Conservation (phyloP, 2,113 vertebrate species). For the Australoheros scitulus region DNA sequence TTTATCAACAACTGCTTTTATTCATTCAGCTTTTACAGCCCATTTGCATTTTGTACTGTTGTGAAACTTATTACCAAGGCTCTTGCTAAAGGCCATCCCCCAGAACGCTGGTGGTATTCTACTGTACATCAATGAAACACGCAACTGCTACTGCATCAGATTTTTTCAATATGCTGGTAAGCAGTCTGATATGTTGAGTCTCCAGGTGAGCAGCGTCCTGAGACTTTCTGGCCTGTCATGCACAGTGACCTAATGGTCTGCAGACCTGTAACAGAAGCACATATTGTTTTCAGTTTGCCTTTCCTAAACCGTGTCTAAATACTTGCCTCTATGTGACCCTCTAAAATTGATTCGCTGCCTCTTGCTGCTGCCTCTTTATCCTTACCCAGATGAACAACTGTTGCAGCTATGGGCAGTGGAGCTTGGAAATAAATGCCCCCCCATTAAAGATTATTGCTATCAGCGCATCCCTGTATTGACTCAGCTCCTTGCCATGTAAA, state of each 20-base stretch:
- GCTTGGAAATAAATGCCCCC: slow-evolving; percentile 61
- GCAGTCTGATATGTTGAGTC: slow-evolving; percentile 34
- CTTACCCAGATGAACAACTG: slow-evolving; percentile 48
- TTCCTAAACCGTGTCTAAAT: slow-evolving; percentile 37
- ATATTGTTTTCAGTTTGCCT: slow-evolving; percentile 38
- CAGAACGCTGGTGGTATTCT: slow-evolving; percentile 9
- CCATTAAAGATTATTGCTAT: slow-evolving; percentile 70
- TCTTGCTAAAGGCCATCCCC: slow-evolving; percentile 16
- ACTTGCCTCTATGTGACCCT: slow-evolving; percentile 6
- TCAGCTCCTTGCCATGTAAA: slow-evolving; percentile 42
- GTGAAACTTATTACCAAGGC: neutral
- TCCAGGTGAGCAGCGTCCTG: slow-evolving; percentile 29
- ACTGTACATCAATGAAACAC: neutral
- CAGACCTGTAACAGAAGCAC: slow-evolving; percentile 9
- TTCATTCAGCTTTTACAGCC: slow-evolving; percentile 36
- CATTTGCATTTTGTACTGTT: slow-evolving; percentile 30
- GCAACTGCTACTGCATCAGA: slow-evolving; percentile 15
- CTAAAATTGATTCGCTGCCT: slow-evolving; percentile 56
- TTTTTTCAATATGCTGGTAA: slow-evolving; percentile 41
- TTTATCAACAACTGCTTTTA: slow-evolving; percentile 54
- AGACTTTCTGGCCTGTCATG: slow-evolving; percentile 33
- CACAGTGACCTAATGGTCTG: slow-evolving; percentile 34
- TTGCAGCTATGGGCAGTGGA: slow-evolving; percentile 41
- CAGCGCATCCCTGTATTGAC: slow-evolving; percentile 37
- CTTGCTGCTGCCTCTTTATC: slow-evolving; percentile 45